Percentiles rank a stretch among this genome's conserved stretches.
These are phyloP conservation scores for Dione juno DNA, from an alignment of 2,888 invertebrate genomes.

Conservation along the genomic window DNA sequence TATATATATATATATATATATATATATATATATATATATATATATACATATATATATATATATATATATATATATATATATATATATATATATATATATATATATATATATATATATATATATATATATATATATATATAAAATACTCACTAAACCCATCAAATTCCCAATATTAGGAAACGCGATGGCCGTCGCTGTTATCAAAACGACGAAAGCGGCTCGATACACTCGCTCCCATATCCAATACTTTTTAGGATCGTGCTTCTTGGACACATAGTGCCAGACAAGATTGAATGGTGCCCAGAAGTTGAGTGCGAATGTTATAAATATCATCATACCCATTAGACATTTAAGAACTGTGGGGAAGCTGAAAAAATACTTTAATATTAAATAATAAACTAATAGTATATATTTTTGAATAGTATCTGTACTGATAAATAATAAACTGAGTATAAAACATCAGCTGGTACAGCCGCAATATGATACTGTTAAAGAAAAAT, in stretches of 20 bases:
- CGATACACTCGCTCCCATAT: slow-evolving; percentile 74
- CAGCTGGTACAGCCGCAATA: too few relatives aligned
- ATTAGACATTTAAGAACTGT: slow-evolving; percentile 70
- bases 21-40: too few relatives aligned
- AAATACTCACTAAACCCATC: slow-evolving; percentile 70
- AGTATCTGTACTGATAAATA: too few relatives aligned
- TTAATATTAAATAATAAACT: neutral
- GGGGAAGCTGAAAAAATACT: slow-evolving; percentile 70
- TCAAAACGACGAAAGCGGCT: slow-evolving; percentile 60
- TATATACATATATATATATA: too few relatives aligned
- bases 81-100: too few relatives aligned
- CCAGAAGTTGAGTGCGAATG: slow-evolving; percentile 77
- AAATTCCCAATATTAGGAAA: slow-evolving; percentile 76
- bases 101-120: too few relatives aligned
- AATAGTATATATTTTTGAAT: neutral
- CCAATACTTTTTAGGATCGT: slow-evolving; percentile 64
- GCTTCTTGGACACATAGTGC: slow-evolving; percentile 68
- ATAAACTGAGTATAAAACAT: too few relatives aligned
- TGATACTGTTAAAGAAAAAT: too few relatives aligned
- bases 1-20: too few relatives aligned
- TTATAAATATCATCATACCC: slow-evolving; percentile 77
- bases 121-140: neutral
- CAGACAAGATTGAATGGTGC: slow-evolving; percentile 77
- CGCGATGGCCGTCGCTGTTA: slow-evolving; percentile 68
- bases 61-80: too few relatives aligned